Evolutionary conservation across 2,888 invertebrate species (phyloP).

Genomic region (Ischnura elegans): DNA sequence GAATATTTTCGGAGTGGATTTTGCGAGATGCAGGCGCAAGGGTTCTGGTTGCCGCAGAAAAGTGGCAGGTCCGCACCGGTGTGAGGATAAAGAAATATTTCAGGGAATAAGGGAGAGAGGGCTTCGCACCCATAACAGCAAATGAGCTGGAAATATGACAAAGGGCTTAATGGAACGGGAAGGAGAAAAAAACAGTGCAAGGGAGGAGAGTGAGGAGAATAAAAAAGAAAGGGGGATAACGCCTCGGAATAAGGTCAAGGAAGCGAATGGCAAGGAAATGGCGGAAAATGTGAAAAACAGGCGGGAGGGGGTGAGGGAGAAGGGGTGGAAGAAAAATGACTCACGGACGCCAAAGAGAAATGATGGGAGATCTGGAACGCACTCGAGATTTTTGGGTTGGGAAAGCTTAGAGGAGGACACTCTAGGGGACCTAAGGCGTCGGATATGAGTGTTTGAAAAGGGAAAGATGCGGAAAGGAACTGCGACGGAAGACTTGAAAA

Average conservation of each 20-base stretch:
- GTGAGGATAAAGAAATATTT: not conserved
- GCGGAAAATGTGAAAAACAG: not conserved
- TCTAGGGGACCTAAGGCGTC: not conserved
- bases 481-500: too few relatives aligned
- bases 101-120: not conserved
- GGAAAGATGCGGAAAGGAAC: not conserved
- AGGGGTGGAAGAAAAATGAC: not conserved
- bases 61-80: not conserved
- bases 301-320: not conserved
- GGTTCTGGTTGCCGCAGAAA: not conserved
- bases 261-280: not conserved
- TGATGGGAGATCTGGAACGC: not conserved
- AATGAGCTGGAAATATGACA: constrained; percentile 63
- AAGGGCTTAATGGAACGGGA: not conserved
- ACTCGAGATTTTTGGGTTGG: not conserved
- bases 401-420: not conserved
- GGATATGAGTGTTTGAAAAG: too few relatives aligned
- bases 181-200: not conserved
- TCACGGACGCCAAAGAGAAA: not conserved
- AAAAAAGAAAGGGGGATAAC: not conserved
- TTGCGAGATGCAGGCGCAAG: not conserved
- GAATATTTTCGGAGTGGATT: not conserved
- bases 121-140: not conserved
- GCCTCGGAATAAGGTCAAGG: not conserved
- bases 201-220: not conserved